Conservation (phyloP, 2,797 vertebrate genomes). For the Chromis chromis region DNA sequence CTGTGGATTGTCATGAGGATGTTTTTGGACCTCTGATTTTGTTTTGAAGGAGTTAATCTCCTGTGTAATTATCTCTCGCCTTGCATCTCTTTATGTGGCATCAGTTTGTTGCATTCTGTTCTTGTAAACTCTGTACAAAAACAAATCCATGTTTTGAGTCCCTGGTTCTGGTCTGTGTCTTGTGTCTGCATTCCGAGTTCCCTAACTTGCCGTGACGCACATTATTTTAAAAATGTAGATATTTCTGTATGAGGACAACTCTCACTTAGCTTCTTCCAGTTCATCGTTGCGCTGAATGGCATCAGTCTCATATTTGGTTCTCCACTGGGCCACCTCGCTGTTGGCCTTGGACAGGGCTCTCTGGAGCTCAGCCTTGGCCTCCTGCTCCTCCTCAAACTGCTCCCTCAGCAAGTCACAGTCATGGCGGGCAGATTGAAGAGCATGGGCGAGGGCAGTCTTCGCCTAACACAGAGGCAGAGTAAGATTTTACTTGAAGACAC, state of each 20-base stretch:
- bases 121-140: too few species aligned
- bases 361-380: conserved; percentile 86
- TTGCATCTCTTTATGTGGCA: too few species aligned
- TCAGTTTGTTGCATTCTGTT: too few species aligned
- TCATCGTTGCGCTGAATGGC: conserved; percentile 78
- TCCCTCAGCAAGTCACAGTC: conserved; percentile 89
- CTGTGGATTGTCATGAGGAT: too few species aligned
- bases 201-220: too few species aligned
- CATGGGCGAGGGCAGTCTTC: conserved; percentile 86
- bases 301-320: conserved; percentile 78
- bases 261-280: conserved; percentile 87
- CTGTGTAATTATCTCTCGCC: too few species aligned
- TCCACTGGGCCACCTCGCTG: conserved; percentile 86
- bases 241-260: background rate
- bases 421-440: conserved; percentile 85
- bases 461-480: conserved; percentile 70
- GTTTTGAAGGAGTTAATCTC: too few species aligned
- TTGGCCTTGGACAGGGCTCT: conserved; percentile 86
- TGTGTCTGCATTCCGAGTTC: too few species aligned
- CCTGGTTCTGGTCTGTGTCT: too few species aligned
- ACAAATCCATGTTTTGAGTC: too few species aligned
- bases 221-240: too few species aligned
- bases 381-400: conserved; percentile 87
- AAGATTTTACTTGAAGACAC: background rate
- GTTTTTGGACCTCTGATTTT: too few species aligned